Evolutionary conservation across 2,797 vertebrate genomes (phyloP), one percentile per base, ranked within the genome.

Genomic region (Amazonetta brasiliensis): DNA sequence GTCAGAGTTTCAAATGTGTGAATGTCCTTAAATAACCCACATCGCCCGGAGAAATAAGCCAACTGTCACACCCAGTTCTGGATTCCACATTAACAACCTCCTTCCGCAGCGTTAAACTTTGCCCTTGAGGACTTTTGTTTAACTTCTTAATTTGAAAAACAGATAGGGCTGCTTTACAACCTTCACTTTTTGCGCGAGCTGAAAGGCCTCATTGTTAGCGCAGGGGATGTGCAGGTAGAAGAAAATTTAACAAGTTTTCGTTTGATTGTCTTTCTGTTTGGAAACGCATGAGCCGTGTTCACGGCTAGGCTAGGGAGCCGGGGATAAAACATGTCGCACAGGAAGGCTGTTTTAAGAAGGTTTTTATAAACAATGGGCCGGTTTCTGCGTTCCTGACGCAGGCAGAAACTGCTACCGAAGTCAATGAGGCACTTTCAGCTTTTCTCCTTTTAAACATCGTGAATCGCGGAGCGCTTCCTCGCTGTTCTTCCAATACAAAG

Each of bases 81-180:
- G 97, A 98, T 98, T 98, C 97, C 98, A 98, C 97, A 97, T 98
- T 98, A 98, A 98, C 97, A 98, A 95, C 97, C 98, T 98, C 97
- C 97, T 98, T 98, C 97, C 97, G 96, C 96, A 94, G 87, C 39
- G 71, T 97, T 98, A 97, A 98, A 98, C 98, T 98, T 97, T 98
- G 97, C 97, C 98, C 97, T 98, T 97, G 93, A 97, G 96, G 96
- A 96, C 91, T 97, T 98, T 97, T 97, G 97, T 98, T 98, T 97
- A 97, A 97, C 97, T 97, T 98, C 96, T 97, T 97, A 97, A 98
- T 97, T 97, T 11, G 84, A 97, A 98, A 98, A 98, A 94, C 97
- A 98, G 95, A 98, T 95, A 94, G 94, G 96, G 93, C 95, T 26
- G 71, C 56, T 56, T 95, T 95, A 91, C 84, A 96, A 71, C 63